Evolutionary conservation across 2,888 invertebrate genomes (phyloP).

Genomic region (Euproctis similis): DNA sequence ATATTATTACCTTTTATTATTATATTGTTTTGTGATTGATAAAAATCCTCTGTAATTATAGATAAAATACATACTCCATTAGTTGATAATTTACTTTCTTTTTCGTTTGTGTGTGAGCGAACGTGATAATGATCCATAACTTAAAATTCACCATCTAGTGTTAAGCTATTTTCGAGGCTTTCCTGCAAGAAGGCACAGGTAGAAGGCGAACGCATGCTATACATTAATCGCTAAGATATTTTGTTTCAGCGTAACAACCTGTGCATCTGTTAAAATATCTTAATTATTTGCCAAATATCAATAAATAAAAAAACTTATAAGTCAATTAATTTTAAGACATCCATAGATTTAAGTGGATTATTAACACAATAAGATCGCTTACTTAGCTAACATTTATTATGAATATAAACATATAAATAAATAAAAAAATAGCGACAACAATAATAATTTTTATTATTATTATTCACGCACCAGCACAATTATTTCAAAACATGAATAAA

Average conservation of each 20-base stretch:
- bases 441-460: too few relatives aligned
- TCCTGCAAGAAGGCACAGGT: constrained; percentile 9
- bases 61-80: constrained; percentile 39
- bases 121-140: constrained; percentile 57
- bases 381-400: constrained; percentile 54
- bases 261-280: constrained; percentile 14
- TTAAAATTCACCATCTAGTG: constrained; percentile 58
- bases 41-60: constrained; percentile 46
- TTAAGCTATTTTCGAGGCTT: constrained; percentile 37
- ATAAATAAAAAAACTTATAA: constrained; percentile 45
- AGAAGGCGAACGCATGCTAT: constrained; percentile 5
- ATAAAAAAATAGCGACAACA: too few relatives aligned
- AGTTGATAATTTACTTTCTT: constrained; percentile 40
- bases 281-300: constrained; percentile 48
- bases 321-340: constrained; percentile 75
- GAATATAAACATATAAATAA: constrained; percentile 38
- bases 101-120: constrained; percentile 54
- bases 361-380: constrained; percentile 52
- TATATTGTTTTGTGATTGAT: constrained; percentile 27
- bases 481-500: constrained; percentile 33
- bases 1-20: too few relatives aligned
- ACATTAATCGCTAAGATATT: constrained; percentile 1
- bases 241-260: constrained; percentile 7
- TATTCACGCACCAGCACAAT: constrained; percentile 71
- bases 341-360: constrained; percentile 57